Evolutionary conservation across 2,888 invertebrate genomes (phyloP).

Genomic region (Lobophora halterata): DNA sequence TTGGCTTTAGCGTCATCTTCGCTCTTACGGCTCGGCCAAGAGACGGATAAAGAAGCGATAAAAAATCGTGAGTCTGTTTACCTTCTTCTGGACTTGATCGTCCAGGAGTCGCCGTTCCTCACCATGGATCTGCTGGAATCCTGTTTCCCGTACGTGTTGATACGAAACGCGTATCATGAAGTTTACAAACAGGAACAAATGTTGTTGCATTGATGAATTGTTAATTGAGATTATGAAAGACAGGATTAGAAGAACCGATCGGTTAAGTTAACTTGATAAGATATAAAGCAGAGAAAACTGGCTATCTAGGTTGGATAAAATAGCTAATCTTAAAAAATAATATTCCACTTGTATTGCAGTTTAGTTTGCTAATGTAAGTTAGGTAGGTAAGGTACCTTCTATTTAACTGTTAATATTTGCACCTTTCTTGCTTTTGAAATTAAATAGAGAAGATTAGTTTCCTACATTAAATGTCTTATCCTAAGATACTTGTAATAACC

Average conservation of each 20-base stretch:
- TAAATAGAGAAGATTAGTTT: no score
- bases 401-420: no score
- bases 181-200: constrained; percentile 94
- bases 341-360: no score
- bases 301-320: constrained; percentile 11
- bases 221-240: constrained; percentile 37
- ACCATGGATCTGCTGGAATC: constrained; percentile 99
- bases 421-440: no score
- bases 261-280: no score
- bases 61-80: constrained; percentile 98
- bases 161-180: constrained; percentile 98
- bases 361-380: no score
- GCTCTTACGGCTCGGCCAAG: constrained; percentile 95
- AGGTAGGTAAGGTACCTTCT: no score
- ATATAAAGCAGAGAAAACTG: constrained; percentile 9
- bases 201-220: constrained; percentile 67
- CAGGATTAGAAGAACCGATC: constrained; percentile 16
- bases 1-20: constrained; percentile 96
- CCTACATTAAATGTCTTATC: no score
- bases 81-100: constrained; percentile 96
- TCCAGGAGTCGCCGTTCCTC: constrained; percentile 98
- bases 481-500: no score
- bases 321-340: no score
- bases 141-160: constrained; percentile 98
- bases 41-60: constrained; percentile 96